These are phyloP conservation scores for Choristoneura rosaceana DNA, from an alignment of 2,888 invertebrate species.

Conservation along the genomic window DNA sequence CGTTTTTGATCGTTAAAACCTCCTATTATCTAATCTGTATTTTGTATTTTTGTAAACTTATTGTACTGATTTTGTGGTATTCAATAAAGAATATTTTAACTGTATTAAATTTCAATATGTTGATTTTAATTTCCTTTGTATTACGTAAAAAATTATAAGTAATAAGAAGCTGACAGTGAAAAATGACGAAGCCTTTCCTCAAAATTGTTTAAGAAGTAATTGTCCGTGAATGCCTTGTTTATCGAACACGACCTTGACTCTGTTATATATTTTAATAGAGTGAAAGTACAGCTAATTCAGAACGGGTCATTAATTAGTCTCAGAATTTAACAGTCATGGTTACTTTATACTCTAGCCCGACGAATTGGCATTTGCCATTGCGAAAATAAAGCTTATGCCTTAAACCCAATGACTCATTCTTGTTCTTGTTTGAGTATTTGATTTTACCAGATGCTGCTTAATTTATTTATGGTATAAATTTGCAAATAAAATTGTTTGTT, in stretches of 20 bases:
- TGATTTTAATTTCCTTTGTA: neutral
- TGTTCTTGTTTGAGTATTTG: neutral
- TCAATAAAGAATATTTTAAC: too few relatives aligned
- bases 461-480: constrained; percentile 8
- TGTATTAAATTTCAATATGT: neutral
- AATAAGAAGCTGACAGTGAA: constrained; percentile 5
- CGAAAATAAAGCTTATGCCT: constrained; percentile 12
- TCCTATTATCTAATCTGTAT: too few relatives aligned
- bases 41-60: too few relatives aligned
- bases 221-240: constrained; percentile 21
- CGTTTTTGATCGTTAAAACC: too few relatives aligned
- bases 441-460: neutral
- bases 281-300: constrained; percentile 16
- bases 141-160: neutral
- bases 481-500: constrained; percentile 4
- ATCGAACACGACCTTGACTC: constrained; percentile 29
- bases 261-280: constrained; percentile 32
- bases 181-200: constrained; percentile 18
- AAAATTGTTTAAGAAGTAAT: constrained; percentile 14
- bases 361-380: constrained; percentile 2
- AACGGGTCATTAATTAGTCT: constrained; percentile 33
- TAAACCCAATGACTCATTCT: constrained; percentile 7
- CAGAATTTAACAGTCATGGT: constrained; percentile 32
- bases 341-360: constrained; percentile 20
- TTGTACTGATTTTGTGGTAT: too few relatives aligned